Base-by-base conservation (phyloP, 2,113 vertebrate species). In the Malurus elegans region DNA sequence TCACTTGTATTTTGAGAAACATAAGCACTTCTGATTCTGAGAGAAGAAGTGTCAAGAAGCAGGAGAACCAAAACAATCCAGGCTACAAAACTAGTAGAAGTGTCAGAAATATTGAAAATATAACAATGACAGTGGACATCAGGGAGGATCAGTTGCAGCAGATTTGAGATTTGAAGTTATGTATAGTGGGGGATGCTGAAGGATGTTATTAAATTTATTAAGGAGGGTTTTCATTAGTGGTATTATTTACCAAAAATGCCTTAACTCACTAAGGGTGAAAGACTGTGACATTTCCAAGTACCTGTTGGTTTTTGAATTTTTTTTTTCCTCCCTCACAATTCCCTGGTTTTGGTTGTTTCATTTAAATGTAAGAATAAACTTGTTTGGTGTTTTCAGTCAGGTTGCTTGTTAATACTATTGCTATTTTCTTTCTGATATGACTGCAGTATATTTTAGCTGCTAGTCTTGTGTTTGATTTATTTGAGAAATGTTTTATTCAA, bases 341-440 rank as follows among this genome's bases (percentile, higher is more conserved):
- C 8, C 2, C 14, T 67, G 17, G 17, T 17, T 78, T 53, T 28
- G 4, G 4, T 2, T 72, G 9, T 81, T 74, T 56, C 2, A 10
- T 73, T 91, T 90, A 71, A 70, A 23, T 54, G 12, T 19, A 62
- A 95, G 29, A 86, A 62, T 80, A 40, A 92, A 58, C 12, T 54
- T 60, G 18, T 36, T 25, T 72, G 28, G 28, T 48, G 4, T 81
- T 58, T 94, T 54, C 53, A 44, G 25, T 73, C 32, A n/a, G 15
- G 8, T 73, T 86, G 13, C 16, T 66, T 80, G 15, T 61, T 84
- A 89, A 24, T 71, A 10, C 15, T 61, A 0, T 19, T 40, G 28
- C 20, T 62, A 47, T 84, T 45, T 89, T 88, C 45, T 73, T 95
- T 86, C 29, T 62, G 29, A 12, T 83, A 5, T 4, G 78, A 50